Conservation (phyloP, 2,113 vertebrate species). For the Rhineura floridana region DNA sequence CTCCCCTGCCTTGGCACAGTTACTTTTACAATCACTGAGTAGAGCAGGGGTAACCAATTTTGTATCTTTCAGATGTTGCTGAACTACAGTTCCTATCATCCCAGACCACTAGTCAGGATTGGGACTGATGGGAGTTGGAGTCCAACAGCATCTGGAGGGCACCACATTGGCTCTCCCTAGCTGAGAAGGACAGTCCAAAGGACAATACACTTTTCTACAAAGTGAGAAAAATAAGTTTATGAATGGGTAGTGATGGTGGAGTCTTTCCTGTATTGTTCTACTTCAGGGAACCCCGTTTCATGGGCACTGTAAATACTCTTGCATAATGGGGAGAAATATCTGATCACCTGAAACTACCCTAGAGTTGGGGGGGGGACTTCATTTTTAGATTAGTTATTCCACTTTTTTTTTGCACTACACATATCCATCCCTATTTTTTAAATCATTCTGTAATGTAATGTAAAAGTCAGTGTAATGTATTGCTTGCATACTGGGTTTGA, state of each 20-base stretch:
- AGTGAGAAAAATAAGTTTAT: not conserved
- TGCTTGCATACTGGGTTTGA: no score
- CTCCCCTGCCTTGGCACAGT: not conserved
- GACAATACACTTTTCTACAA: not conserved
- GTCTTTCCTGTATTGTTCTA: not conserved
- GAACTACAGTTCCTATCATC: not conserved
- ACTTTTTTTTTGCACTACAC: not conserved
- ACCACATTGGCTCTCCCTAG: no score
- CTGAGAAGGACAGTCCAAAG: not conserved
- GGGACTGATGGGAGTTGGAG: no score
- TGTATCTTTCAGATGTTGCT: not conserved
- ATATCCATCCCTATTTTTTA: not conserved
- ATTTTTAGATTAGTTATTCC: not conserved
- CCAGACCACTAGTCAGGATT: no score
- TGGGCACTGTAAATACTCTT: not conserved
- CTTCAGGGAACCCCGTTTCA: rapidly evolving
- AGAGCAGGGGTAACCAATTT: not conserved
- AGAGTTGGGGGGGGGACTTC: not conserved
- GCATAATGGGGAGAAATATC: not conserved
- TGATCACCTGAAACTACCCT: not conserved
- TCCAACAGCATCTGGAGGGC: no score
- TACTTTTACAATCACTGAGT: not conserved
- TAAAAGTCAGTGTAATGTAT: not conserved
- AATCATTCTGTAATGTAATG: not conserved
- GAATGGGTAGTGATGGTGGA: not conserved